phyloP scores from a whole-genome alignment of 2,888 invertebrate genomes.

The Noctua fimbriata region DNA sequence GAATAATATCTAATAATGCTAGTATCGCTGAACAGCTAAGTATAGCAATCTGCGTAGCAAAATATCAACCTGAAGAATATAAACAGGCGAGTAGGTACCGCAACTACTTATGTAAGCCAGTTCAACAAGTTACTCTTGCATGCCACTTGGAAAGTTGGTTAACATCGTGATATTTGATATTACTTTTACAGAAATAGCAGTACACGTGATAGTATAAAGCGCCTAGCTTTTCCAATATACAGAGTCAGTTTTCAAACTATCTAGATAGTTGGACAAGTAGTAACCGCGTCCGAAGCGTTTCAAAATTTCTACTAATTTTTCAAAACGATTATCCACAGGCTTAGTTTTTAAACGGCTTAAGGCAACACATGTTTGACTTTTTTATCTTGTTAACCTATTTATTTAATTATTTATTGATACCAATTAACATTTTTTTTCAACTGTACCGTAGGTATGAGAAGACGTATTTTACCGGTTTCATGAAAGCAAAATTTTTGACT shows the following conservation, averaged over 20 bases:
- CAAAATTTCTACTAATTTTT: neutral
- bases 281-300: neutral
- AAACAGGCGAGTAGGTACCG: neutral
- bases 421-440: no score
- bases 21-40: neutral
- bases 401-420: no score
- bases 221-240: neutral
- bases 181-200: slow-evolving; percentile 13
- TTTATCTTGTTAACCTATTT: neutral
- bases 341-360: neutral
- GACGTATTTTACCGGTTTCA: neutral
- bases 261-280: neutral
- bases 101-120: slow-evolving; percentile 4
- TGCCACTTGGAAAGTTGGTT: slow-evolving; percentile 17
- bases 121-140: neutral
- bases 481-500: neutral
- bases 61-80: neutral
- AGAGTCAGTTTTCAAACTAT: neutral
- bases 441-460: no score
- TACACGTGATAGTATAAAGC: neutral
- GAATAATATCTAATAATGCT: neutral
- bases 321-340: neutral
- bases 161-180: slow-evolving; percentile 15
- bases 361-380: neutral
- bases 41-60: neutral